Evolutionary conservation across 2,113 vertebrate genomes (phyloP).

Genomic region (Panthera leo): DNA sequence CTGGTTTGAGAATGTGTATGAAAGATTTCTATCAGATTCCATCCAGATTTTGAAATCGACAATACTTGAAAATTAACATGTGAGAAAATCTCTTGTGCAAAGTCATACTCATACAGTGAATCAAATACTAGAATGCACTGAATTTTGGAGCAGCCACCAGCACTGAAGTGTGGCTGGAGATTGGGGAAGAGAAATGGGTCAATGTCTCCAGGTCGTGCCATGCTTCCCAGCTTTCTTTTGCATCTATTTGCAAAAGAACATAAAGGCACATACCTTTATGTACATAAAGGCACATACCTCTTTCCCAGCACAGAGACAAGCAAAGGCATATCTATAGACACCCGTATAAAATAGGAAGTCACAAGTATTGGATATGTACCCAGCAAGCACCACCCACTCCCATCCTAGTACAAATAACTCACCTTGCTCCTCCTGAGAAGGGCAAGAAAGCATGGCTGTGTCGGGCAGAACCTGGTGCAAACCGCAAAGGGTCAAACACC

Average conservation of each 20-base stretch:
- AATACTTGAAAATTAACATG: too few species aligned
- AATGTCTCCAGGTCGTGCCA: not conserved
- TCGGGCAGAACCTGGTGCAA: conserved; percentile 81
- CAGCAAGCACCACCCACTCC: not conserved
- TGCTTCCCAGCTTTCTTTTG: not conserved
- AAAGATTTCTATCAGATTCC: too few species aligned
- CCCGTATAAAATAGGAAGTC: not conserved
- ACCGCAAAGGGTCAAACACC: conserved; percentile 88
- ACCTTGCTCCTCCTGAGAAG: conserved; percentile 84
- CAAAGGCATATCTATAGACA: not conserved
- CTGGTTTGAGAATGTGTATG: too few species aligned
- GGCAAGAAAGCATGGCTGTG: conserved; percentile 89
- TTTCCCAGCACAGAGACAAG: not conserved
- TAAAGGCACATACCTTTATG: not conserved
- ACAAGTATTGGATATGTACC: not conserved
- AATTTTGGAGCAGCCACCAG: not conserved
- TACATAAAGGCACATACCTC: not conserved
- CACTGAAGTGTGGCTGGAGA: too few species aligned
- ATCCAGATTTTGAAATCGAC: too few species aligned
- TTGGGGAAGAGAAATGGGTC: not conserved
- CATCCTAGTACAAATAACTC: not conserved
- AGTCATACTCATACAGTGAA: not conserved
- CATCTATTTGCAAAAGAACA: too few species aligned
- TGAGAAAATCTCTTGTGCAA: not conserved
- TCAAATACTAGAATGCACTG: not conserved